Evolutionary conservation across 30 jellyfish, hydroid and myxozoan genomes (phyloP).

Genomic region (Hydractinia symbiolongicarpus): DNA sequence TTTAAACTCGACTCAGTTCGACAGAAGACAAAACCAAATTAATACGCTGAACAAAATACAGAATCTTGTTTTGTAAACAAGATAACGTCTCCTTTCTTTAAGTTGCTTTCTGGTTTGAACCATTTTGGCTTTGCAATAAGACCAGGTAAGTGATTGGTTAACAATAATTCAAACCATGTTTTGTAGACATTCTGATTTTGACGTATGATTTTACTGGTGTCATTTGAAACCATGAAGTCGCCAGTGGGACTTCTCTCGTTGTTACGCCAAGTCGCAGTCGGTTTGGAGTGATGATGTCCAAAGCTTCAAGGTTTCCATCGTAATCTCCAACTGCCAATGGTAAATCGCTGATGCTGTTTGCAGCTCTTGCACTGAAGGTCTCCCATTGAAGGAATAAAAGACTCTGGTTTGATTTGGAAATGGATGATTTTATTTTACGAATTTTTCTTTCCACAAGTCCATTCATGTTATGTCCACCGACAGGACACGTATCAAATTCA

Average conservation of each 20-base stretch:
- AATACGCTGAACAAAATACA: too few species aligned
- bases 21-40: too few species aligned
- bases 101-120: too few species aligned
- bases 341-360: neutral
- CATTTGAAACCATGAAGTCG: neutral
- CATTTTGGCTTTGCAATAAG: too few species aligned
- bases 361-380: neutral
- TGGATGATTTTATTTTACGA: constrained; percentile 1
- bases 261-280: constrained; percentile 16
- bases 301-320: constrained; percentile 14
- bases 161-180: too few species aligned
- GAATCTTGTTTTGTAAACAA: too few species aligned
- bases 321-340: neutral
- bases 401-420: constrained; percentile 5
- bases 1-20: too few species aligned
- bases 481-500: constrained; percentile 26
- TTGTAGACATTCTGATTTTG: neutral
- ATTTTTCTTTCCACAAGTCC: constrained; percentile 20
- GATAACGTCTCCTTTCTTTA: too few species aligned
- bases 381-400: constrained; percentile 28
- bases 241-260: neutral
- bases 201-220: neutral
- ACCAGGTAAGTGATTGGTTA: too few species aligned
- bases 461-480: constrained; percentile 25
- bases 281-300: constrained; percentile 20